Conservation (phyloP, 2,797 vertebrate genomes). For the Knipowitschia caucasica region DNA sequence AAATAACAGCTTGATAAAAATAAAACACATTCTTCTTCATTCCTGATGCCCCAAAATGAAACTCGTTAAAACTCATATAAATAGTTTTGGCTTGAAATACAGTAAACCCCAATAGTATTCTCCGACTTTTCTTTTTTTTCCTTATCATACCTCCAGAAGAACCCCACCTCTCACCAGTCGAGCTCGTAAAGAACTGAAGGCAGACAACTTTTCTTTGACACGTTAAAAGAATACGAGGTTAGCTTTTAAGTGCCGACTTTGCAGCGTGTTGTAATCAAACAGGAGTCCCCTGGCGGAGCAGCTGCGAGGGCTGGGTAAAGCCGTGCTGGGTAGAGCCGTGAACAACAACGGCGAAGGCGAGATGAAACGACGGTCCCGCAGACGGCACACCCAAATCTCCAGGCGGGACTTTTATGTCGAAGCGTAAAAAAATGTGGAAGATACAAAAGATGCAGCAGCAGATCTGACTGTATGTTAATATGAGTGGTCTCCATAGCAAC, state of each 20-base stretch:
- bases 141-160: no score
- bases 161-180: no score
- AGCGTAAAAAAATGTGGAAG: neutral
- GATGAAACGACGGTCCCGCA: neutral
- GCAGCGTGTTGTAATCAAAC: neutral
- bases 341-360: neutral
- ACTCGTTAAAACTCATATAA: no score
- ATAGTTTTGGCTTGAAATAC: no score
- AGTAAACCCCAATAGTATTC: no score
- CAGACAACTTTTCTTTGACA: neutral
- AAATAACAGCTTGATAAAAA: no score
- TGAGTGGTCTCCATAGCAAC: neutral
- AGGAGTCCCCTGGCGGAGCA: neutral
- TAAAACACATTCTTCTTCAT: no score
- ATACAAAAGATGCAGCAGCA: neutral
- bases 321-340: neutral
- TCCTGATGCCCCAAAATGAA: no score
- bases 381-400: neutral
- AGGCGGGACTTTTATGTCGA: neutral
- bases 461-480: neutral
- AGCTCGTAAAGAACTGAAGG: no score
- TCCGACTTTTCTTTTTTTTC: no score
- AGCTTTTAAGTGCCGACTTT: neutral
- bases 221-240: neutral
- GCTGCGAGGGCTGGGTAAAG: neutral